Conservation (phyloP, 2,797 vertebrate genomes). For the Epinephelus coioides region DNA sequence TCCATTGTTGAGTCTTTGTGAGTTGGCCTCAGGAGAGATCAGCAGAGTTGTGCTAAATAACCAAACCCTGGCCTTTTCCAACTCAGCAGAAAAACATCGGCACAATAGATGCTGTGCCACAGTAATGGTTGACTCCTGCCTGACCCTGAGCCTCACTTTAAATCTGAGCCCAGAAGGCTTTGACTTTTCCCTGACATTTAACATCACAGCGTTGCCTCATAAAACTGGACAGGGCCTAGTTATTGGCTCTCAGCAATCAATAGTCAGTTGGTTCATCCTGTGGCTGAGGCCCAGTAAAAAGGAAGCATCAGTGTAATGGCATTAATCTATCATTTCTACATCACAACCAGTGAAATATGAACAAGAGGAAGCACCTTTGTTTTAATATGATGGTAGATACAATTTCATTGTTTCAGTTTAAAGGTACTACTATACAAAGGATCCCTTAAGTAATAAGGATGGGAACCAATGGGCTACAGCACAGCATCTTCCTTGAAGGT, state of each 20-base stretch:
- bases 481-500: no score
- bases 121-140: conserved; percentile 51
- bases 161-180: conserved; percentile 65
- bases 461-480: no score
- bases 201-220: conserved; percentile 40
- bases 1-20: background rate
- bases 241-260: conserved; percentile 45
- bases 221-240: conserved; percentile 21
- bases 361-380: background rate
- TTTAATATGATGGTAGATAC: no score
- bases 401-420: no score
- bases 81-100: conserved; percentile 12
- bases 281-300: conserved; percentile 8
- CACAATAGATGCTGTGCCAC: background rate
- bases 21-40: conserved; percentile 20
- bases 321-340: conserved; percentile 7
- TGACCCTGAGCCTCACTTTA: conserved; percentile 49
- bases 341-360: background rate
- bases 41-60: conserved; percentile 13
- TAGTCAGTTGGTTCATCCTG: conserved; percentile 32
- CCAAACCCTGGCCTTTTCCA: conserved; percentile 37
- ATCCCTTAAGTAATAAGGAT: no score
- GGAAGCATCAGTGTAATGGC: conserved; percentile 18
- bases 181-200: conserved; percentile 78
- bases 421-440: no score